These are phyloP conservation scores for Rhingia rostrata DNA, from an alignment of 2,888 invertebrate species.

Conservation along the genomic window DNA sequence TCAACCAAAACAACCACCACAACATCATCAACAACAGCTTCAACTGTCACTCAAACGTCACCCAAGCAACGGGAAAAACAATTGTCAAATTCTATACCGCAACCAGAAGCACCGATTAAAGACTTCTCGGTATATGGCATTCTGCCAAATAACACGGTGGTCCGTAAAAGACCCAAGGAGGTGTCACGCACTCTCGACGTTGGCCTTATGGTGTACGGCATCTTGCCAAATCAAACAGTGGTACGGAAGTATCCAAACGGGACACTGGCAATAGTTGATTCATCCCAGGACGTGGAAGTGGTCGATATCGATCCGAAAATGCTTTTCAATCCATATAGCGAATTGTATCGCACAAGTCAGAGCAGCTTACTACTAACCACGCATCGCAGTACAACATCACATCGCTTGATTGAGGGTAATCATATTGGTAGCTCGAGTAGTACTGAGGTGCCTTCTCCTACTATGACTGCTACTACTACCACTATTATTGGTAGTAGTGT, in stretches of 20 bases:
- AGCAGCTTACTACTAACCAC: conserved; percentile 74
- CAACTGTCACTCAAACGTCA: conserved; percentile 59
- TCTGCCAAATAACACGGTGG: conserved; percentile 90
- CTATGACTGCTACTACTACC: conserved; percentile 18
- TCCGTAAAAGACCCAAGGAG: conserved; percentile 88
- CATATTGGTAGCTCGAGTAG: conserved; percentile 55
- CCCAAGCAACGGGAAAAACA: conserved; percentile 54
- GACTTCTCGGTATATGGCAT: conserved; percentile 91
- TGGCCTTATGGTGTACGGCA: conserved; percentile 86
- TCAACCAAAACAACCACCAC: conserved; percentile 42
- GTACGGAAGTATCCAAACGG: conserved; percentile 92
- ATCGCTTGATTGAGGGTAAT: conserved; percentile 77
- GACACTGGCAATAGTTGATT: conserved; percentile 88
- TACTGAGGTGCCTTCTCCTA: conserved; percentile 35
- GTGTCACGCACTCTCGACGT: conserved; percentile 83
- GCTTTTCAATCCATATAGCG: conserved; percentile 84
- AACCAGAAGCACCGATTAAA: conserved; percentile 79
- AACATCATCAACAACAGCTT: conserved; percentile 82
- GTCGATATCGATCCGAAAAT: conserved; percentile 86
- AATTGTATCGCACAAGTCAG: conserved; percentile 75
- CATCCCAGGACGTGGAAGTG: conserved; percentile 83
- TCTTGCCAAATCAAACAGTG: conserved; percentile 90
- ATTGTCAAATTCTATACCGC: conserved; percentile 57
- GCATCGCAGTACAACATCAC: conserved; percentile 67
- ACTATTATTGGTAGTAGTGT: conserved; percentile 46